Evolutionary conservation across 2,888 invertebrate genomes (phyloP).

Genomic region (Drosophila cracens): DNA sequence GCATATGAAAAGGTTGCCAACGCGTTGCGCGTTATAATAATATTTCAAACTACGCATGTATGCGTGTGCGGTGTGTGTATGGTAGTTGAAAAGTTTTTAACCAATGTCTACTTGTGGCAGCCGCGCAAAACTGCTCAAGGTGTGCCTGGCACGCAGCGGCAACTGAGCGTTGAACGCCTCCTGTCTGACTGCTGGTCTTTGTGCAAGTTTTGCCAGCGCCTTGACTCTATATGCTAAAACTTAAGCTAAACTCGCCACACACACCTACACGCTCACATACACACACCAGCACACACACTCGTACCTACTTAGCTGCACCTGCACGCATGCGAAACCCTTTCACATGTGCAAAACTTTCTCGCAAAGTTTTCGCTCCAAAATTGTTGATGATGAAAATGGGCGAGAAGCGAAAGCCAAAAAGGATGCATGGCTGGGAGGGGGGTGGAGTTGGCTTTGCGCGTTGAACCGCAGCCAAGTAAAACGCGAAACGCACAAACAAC

Average conservation of each 20-base stretch:
- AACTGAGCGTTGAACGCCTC: conserved; percentile 48
- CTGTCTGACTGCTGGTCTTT: conserved; percentile 80
- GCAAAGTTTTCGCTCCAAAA: conserved; percentile 72
- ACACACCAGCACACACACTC: conserved; percentile 24
- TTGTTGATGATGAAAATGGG: conserved; percentile 79
- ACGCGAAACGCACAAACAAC: conserved; percentile 74
- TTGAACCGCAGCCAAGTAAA: conserved; percentile 75
- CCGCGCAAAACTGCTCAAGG: conserved; percentile 63
- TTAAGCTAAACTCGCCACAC: conserved; percentile 75
- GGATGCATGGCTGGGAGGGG: background rate
- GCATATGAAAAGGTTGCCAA: conserved; percentile 80
- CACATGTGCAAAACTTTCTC: conserved; percentile 75
- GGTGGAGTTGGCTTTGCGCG: conserved; percentile 50
- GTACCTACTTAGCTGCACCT: conserved; percentile 66
- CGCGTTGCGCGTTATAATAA: conserved; percentile 79
- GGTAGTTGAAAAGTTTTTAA: conserved; percentile 76
- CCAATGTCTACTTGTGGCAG: conserved; percentile 78
- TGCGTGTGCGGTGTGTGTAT: conserved; percentile 13
- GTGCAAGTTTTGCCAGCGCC: conserved; percentile 65
- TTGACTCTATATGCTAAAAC: conserved; percentile 77
- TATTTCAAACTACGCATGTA: conserved; percentile 68
- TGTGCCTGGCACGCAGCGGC: conserved; percentile 76
- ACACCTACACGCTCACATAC: conserved; percentile 16
- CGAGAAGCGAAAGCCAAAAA: conserved; percentile 41
- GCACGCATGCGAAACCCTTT: conserved; percentile 80